These are phyloP conservation scores for Bufo gargarizans DNA, from an alignment of 2,113 vertebrate genomes.

Conservation along the genomic window DNA sequence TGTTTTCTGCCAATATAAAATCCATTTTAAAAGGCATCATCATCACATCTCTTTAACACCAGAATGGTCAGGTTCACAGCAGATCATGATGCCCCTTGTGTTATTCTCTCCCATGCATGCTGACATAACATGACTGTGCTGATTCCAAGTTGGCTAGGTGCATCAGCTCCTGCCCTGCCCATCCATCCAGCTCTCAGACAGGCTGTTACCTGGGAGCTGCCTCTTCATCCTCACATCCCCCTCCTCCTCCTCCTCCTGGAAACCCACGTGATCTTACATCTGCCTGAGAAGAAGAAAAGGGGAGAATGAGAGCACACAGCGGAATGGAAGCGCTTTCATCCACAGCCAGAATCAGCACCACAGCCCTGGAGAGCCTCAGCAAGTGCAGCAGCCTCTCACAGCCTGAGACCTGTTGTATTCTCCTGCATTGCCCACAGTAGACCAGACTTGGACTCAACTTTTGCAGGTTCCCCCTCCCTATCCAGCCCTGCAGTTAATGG, in stretches of 20 bases:
- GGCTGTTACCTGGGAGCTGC: constrained; percentile 57
- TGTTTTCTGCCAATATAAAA: background rate
- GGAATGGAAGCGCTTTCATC: constrained; percentile 30
- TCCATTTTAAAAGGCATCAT: background rate
- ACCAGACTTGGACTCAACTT: constrained; percentile 46
- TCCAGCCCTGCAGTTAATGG: constrained; percentile 20
- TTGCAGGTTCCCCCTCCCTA: background rate
- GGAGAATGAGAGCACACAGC: constrained; percentile 39
- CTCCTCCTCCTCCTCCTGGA: constrained; percentile 9
- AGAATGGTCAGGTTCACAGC: background rate
- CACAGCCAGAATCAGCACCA: constrained; percentile 47
- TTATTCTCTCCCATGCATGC: background rate
- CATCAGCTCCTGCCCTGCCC: constrained; percentile 10
- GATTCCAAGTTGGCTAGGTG: background rate
- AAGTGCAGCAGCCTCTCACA: background rate
- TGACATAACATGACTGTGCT: constrained; percentile 23
- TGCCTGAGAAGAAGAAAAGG: constrained; percentile 39
- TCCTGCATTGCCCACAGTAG: background rate
- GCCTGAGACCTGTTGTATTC: background rate
- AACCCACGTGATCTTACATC: constrained; percentile 37
- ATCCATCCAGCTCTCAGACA: constrained; percentile 23
- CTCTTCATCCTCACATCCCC: constrained; percentile 6
- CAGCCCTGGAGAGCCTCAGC: background rate
- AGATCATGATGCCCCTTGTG: background rate
- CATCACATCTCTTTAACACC: too few species aligned